These are phyloP conservation scores for Chymomyza costata DNA, from an alignment of 1,140 invertebrate species.

Conservation along the genomic window DNA sequence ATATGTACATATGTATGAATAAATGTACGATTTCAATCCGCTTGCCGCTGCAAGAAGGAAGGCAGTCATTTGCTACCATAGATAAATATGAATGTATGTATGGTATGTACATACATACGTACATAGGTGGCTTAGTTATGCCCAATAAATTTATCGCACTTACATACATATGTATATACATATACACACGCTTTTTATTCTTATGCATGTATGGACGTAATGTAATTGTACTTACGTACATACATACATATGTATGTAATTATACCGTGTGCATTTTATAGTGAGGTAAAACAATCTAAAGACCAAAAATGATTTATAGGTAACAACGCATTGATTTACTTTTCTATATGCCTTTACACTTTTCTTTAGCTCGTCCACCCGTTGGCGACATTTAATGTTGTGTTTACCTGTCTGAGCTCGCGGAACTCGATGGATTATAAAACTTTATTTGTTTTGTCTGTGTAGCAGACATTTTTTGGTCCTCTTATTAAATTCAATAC, in stretches of 20 bases:
- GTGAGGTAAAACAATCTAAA: too few species aligned
- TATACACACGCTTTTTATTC: neutral
- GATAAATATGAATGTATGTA: constrained; percentile 16
- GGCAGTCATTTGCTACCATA: neutral
- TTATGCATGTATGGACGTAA: neutral
- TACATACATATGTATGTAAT: neutral
- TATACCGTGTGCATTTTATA: neutral
- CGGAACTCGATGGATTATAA: constrained; percentile 85
- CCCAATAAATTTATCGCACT: neutral
- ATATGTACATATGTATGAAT: constrained; percentile 18
- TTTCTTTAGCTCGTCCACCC: neutral
- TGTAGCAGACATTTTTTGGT: constrained; percentile 50
- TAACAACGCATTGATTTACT: neutral
- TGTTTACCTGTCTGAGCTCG: constrained; percentile 88
- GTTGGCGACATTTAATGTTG: constrained; percentile 7
- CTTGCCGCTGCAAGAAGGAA: neutral
- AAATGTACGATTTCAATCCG: constrained; percentile 23
- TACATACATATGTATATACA: neutral
- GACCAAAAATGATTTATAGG: neutral
- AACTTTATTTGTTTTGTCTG: constrained; percentile 73
- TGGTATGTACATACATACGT: neutral
- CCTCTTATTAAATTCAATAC: constrained; percentile 37
- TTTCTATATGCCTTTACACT: neutral
- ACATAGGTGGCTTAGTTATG: neutral
- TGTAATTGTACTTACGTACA: neutral